phyloP scores from a whole-genome alignment of 2,113 vertebrate genomes.

The Uropsilus gracilis region DNA sequence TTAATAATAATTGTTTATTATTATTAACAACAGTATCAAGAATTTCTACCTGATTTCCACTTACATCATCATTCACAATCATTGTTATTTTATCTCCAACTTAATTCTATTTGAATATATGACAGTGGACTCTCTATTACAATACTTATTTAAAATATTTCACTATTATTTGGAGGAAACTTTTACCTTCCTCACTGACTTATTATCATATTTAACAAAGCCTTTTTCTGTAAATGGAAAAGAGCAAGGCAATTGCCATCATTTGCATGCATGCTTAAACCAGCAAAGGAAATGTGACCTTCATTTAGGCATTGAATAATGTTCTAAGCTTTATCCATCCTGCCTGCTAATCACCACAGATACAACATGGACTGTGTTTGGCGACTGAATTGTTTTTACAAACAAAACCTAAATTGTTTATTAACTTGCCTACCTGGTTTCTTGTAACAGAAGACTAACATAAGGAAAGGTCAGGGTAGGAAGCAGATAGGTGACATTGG shows the following conservation, averaged over 20 bases:
- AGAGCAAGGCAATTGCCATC: not conserved
- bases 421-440: constrained; percentile 1
- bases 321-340: constrained; percentile 35
- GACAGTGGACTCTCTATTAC: not conserved
- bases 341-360: constrained; percentile 56
- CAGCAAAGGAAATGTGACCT: constrained; percentile 45
- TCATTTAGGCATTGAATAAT: constrained; percentile 39
- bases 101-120: constrained; percentile 15
- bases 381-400: constrained; percentile 56
- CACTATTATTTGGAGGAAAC: constrained; percentile 3
- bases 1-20: no score
- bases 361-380: not conserved
- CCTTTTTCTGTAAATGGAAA: not conserved
- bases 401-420: constrained; percentile 52
- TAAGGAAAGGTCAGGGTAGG: not conserved
- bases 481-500: not conserved
- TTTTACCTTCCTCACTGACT: constrained; percentile 45
- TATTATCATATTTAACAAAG: constrained; percentile 67
- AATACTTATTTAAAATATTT: constrained; percentile 20
- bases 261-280: constrained; percentile 55
- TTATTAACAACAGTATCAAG: not conserved
- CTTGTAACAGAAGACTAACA: not conserved
- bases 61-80: not conserved
- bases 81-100: not conserved
- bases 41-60: not conserved